Evolutionary conservation across 1,140 invertebrate species (phyloP), one percentile per base, ranked within the genome.

Genomic region (Trichonephila clavata): DNA sequence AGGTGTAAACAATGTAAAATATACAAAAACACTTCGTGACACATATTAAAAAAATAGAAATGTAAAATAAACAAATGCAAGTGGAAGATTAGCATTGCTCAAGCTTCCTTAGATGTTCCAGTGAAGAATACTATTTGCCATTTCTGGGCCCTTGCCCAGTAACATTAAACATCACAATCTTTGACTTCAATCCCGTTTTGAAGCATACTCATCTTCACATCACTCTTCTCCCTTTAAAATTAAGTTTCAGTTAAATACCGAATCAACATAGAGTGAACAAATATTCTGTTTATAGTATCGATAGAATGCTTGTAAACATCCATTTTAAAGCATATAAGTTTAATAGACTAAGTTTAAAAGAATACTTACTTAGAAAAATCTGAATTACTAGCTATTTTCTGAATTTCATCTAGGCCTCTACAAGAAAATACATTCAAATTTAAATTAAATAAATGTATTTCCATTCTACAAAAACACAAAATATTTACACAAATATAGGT

Each of bases 181-280:
- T 86, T 60, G 16, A 20, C 60, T 86, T 60, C 60, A 4, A n/a
- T 60, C 5, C 60, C 60, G 24, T 60, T 59, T 18, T 32, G 43
- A 60, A 86, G 84, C 57, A 86, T 60, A 27, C 24, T 86, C 24
- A 86, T 60, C n/a, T 86, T 86, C 1, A 77, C 71, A 32, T 77
- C 71, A 20, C 16, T 32, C 32, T 77, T 77, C 32, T 77, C 71
- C 71, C 71, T 77, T 20, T 20, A 20, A 63, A 18, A 63, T 18
- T 1, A 63, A 63, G 21, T 20, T 20, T 21, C 2, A 50, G 10
- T 10, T 50, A 50, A 50, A 50, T 10, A 50, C 10, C 10, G 7
- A 39, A 3, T 39, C 1, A 39, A 39, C 4, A 4, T 3, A 39
- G 4, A 39, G 32, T 3, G 4, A 39, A 39, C 32, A 39, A 39